Percentiles rank a stretch among this genome's conserved stretches.
phyloP scores from a whole-genome alignment of 2,113 vertebrate genomes.

The Forbesichthys papilliferus region DNA sequence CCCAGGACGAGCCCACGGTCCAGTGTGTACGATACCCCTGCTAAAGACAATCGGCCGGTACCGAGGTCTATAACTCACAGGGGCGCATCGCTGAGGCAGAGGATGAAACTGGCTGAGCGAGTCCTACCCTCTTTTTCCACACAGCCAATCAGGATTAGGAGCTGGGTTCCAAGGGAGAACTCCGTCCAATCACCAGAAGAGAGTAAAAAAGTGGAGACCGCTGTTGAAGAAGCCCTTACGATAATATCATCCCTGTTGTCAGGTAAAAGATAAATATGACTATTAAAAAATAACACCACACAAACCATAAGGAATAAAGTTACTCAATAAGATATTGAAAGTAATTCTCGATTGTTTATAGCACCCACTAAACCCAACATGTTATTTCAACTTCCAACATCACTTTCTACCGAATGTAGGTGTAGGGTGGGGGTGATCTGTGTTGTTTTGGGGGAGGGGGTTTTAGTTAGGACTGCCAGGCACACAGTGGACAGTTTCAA shows the following conservation, averaged over 20 bases:
- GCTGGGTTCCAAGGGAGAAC: constrained; percentile 64
- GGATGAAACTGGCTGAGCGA: constrained; percentile 4
- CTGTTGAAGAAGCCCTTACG: constrained; percentile 65
- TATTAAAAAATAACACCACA: too few relatives aligned
- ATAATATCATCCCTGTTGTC: constrained; percentile 69
- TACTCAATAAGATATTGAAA: too few relatives aligned
- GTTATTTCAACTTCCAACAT: too few relatives aligned
- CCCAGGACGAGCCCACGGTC: background rate
- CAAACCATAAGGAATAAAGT: too few relatives aligned
- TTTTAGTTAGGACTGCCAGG: background rate
- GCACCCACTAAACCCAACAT: too few relatives aligned
- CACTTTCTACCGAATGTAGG: background rate
- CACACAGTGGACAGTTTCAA: too few relatives aligned
- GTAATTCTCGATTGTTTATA: too few relatives aligned
- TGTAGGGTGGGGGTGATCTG: background rate
- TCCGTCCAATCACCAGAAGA: constrained; percentile 49
- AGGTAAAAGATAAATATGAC: constrained; percentile 47
- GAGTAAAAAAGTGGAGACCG: constrained; percentile 51
- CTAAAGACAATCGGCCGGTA: background rate
- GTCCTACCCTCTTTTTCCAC: constrained; percentile 4
- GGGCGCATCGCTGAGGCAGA: constrained; percentile 9
- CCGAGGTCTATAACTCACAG: background rate
- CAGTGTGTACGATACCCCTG: background rate
- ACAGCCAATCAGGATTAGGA: constrained; percentile 75
- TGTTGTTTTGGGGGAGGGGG: background rate